Percentiles rank a stretch among this genome's conserved stretches.
These are phyloP conservation scores for Channa striata DNA, from an alignment of 2,797 vertebrate genomes.

Conservation along the genomic window DNA sequence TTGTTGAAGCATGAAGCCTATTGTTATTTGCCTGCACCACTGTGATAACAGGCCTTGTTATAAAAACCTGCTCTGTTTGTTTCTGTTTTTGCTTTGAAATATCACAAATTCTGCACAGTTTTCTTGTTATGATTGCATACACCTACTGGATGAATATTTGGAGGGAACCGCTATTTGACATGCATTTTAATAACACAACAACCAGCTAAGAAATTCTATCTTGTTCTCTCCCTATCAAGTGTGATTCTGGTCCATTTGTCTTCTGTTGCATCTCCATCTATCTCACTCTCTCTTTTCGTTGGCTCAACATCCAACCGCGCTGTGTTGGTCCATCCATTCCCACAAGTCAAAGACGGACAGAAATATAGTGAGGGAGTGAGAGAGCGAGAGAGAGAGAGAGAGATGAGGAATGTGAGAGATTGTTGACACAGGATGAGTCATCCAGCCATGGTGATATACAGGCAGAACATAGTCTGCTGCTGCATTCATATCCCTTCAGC, in stretches of 20 bases:
- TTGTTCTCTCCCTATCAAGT: constrained; percentile 1
- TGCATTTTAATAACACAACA: constrained; percentile 28
- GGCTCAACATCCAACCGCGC: constrained; percentile 15
- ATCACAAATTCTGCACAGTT: constrained; percentile 21
- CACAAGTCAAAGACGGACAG: constrained; percentile 20
- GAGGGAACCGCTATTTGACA: not conserved
- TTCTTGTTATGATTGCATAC: constrained; percentile 10
- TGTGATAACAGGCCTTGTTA: constrained; percentile 25
- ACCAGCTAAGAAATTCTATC: constrained; percentile 1
- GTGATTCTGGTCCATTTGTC: constrained; percentile 3
- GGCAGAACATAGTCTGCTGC: constrained; percentile 46
- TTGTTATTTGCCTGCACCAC: constrained; percentile 6
- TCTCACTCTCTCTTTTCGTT: constrained; percentile 13
- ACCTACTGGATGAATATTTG: constrained; percentile 14
- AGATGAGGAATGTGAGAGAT: not conserved
- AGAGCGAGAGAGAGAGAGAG: not conserved
- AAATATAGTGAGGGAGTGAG: not conserved
- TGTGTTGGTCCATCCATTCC: not conserved
- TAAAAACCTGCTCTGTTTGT: constrained; percentile 26
- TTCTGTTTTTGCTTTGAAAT: constrained; percentile 30
- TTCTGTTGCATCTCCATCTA: constrained; percentile 17
- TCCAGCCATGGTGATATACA: constrained; percentile 53
- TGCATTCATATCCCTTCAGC: constrained; percentile 23
- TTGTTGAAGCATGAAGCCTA: constrained; percentile 11
- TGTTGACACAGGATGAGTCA: constrained; percentile 68